These are phyloP conservation scores for Alviniconcha strummeri DNA, from an alignment of 2,888 invertebrate species.

Conservation along the genomic window DNA sequence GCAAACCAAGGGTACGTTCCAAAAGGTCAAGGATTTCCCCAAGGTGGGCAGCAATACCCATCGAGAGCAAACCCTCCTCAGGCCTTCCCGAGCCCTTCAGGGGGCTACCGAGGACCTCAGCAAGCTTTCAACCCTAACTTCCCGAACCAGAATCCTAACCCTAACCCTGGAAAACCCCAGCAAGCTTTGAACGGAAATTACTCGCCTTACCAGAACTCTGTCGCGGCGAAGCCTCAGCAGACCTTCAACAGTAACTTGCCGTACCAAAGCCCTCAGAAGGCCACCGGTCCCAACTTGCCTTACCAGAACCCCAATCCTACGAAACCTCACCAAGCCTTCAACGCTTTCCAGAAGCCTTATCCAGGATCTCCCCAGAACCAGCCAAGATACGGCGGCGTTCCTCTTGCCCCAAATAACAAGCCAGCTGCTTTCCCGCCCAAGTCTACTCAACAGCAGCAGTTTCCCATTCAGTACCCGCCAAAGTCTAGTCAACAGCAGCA, in stretches of 20 bases:
- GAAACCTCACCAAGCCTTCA: neutral
- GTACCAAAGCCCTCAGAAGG: too few species aligned
- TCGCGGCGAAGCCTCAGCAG: neutral
- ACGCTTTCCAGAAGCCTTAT: neutral
- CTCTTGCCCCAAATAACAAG: neutral
- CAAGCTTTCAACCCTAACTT: neutral
- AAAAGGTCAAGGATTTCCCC: neutral
- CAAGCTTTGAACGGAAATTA: neutral
- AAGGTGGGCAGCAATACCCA: neutral
- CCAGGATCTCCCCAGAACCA: neutral
- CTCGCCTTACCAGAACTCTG: neutral
- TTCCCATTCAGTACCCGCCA: neutral
- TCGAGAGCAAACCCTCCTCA: neutral
- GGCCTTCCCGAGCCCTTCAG: neutral
- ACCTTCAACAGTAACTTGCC: too few species aligned
- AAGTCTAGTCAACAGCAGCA: neutral
- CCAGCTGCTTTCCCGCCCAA: neutral
- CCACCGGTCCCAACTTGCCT: too few species aligned
- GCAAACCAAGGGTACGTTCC: neutral
- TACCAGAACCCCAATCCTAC: neutral
- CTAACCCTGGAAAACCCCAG: neutral
- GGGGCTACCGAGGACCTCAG: neutral
- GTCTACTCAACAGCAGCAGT: neutral
- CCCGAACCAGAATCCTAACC: too few species aligned
- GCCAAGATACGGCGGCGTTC: neutral